Percentiles rank a stretch among this genome's conserved stretches.
Conservation (phyloP, 2,797 vertebrate genomes). For the Catamblyrhynchus diadema region DNA sequence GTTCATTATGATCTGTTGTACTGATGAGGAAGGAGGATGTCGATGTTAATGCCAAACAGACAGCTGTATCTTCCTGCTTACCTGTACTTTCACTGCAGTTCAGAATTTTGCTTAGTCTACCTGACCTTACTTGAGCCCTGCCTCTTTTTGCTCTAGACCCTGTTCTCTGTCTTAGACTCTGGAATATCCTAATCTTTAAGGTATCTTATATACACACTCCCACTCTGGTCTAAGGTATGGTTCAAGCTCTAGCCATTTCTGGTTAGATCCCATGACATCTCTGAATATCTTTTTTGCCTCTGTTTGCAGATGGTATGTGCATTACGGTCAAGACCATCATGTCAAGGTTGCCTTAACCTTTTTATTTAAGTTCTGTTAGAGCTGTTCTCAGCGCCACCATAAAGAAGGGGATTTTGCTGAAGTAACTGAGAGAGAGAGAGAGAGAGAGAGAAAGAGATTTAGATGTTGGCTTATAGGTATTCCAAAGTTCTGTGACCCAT, state of each 20-base stretch:
- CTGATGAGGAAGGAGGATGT: not conserved
- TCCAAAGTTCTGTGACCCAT: not conserved
- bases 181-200: not conserved
- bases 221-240: not conserved
- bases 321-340: not conserved
- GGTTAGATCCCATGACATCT: not conserved
- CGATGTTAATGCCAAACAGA: not conserved
- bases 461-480: not conserved
- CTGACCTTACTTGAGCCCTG: not conserved
- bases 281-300: not conserved
- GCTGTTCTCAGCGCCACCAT: not conserved
- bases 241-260: not conserved
- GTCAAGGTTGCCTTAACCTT: not conserved
- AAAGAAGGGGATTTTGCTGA: not conserved
- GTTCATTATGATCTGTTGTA: not conserved
- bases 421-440: not conserved
- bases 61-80: not conserved
- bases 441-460: not conserved
- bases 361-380: not conserved
- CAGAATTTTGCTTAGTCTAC: not conserved
- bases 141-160: not conserved
- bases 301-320: not conserved
- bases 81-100: not conserved
- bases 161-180: not conserved
- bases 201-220: not conserved